phyloP scores from a whole-genome alignment of 1,140 invertebrate genomes.

The Drosophila neocordata region DNA sequence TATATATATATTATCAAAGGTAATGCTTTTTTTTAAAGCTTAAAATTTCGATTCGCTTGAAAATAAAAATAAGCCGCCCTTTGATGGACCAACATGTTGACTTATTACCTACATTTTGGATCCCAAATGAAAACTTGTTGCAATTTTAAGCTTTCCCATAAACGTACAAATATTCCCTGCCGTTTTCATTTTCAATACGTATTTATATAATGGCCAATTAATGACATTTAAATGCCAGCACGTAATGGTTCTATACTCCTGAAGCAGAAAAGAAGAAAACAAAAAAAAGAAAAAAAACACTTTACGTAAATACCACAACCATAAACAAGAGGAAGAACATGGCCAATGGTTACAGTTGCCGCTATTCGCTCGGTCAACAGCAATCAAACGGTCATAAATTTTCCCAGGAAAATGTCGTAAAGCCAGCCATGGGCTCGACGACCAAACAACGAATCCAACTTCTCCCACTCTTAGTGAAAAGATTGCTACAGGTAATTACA shows the following conservation, averaged over 20 bases:
- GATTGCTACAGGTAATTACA: constrained; percentile 56
- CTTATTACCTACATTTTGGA: background rate
- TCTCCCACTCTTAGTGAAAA: background rate
- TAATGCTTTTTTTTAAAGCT: background rate
- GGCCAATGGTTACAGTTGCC: background rate
- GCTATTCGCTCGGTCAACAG: constrained; percentile 29
- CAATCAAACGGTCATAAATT: constrained; percentile 51
- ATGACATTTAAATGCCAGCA: constrained; percentile 38
- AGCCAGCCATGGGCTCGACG: constrained; percentile 12
- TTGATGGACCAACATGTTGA: too few relatives aligned
- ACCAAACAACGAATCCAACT: background rate
- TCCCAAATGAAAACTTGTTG: background rate
- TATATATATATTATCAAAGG: background rate
- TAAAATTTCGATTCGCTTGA: background rate
- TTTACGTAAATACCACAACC: constrained; percentile 21
- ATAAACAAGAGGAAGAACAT: constrained; percentile 17
- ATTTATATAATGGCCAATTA: constrained; percentile 44
- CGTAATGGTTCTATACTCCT: constrained; percentile 10
- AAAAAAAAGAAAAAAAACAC: constrained; percentile 7
- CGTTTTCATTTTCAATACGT: background rate
- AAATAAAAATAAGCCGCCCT: background rate
- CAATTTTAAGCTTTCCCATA: background rate
- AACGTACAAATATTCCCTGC: background rate
- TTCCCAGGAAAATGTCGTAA: constrained; percentile 32
- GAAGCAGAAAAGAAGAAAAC: background rate